Evolutionary conservation across 2,797 vertebrate genomes (phyloP), one percentile per base, ranked within the genome.

Genomic region (Pelobates cultripes): DNA sequence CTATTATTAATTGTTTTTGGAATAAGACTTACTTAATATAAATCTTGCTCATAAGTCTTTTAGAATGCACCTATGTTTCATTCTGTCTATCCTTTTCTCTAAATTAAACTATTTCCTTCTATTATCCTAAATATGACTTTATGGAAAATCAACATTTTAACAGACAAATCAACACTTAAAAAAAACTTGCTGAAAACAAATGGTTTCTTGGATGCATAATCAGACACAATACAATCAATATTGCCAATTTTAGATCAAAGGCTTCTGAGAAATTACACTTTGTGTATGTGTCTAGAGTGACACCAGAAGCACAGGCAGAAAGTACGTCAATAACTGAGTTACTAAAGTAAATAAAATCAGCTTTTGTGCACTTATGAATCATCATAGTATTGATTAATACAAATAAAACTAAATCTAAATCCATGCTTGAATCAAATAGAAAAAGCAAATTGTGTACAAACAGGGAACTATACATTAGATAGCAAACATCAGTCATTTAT

Each of bases 211-310:
- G 71, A 43, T 68, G 14, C 43, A 63, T 51, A 73, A 75, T 70
- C 47, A 47, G 63, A 51, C 42, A 44, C 64, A 61, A 74, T 78
- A 53, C 41, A 79, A 78, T 83, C 77, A 79, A 83, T 83, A 64
- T 7, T 70, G 75, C 69, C 72, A 63, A 61, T 75, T 75, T 44
- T 12, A 75, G 81, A 83, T 83, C 81, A 83, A 83, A 83, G 66
- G 53, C n/a, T 64, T 76, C 44, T 66, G 12, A 5, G 12, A 66
- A 51, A 70, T 43, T 42, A n/a, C 44, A 45, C 76, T 83, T 63
- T 14, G 12, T 43, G 9, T 53, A 77, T 17, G 63, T 63, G 40
- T 66, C 10, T 64, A 44, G 43, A 61, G 67, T 70, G 51, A 61
- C 17, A 41, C 51, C 12, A 53, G 42, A 42, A 12, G 53, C 40